Percentiles rank a stretch among this genome's conserved stretches.
Evolutionary conservation across 1,140 invertebrate species (phyloP).

Genomic region (Trinorchestia longiramus): DNA sequence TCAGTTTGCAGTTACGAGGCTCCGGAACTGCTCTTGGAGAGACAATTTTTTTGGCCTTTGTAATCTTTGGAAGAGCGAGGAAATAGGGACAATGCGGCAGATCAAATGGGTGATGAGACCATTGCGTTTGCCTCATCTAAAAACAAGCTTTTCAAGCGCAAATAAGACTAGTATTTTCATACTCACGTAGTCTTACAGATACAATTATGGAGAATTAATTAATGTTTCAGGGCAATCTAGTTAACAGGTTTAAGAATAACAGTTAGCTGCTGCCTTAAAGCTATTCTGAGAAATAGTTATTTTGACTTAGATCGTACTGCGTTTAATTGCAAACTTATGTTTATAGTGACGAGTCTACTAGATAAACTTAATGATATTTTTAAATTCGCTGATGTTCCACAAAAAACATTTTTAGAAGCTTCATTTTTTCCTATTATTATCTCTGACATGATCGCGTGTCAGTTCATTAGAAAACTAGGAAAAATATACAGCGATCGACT

Average conservation of each 20-base stretch:
- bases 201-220: neutral
- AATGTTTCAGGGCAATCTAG: neutral
- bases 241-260: neutral
- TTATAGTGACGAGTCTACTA: too few relatives aligned
- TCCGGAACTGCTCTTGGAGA: neutral
- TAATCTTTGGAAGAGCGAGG: neutral
- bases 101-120: neutral
- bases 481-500: too few relatives aligned
- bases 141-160: neutral
- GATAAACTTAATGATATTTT: too few relatives aligned
- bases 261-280: too few relatives aligned
- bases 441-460: too few relatives aligned
- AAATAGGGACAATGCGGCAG: neutral
- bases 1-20: neutral
- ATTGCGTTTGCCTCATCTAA: neutral
- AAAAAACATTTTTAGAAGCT: too few relatives aligned
- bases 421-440: too few relatives aligned
- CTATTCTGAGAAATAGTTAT: too few relatives aligned
- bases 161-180: neutral
- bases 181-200: neutral
- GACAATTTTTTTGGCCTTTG: neutral
- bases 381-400: too few relatives aligned
- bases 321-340: too few relatives aligned
- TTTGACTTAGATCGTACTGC: too few relatives aligned
- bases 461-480: too few relatives aligned